Percentiles rank a stretch among this genome's conserved stretches.
Conservation (phyloP, 2,113 vertebrate species). For the Elgaria multicarinata region DNA sequence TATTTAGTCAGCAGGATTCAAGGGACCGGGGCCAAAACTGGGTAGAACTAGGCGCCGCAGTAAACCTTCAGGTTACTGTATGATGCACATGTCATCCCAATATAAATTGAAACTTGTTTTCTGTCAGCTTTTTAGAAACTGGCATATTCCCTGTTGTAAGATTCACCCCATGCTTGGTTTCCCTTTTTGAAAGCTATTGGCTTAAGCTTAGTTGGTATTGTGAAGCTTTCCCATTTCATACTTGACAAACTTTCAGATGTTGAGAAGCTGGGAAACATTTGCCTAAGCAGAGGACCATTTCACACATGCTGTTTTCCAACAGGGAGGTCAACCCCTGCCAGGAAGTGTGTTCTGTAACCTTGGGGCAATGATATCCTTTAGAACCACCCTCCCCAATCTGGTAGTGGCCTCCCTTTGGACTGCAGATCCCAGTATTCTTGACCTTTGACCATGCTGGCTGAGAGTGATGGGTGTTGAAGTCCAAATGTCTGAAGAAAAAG, state of each 20-base stretch:
- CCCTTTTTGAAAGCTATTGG: neutral
- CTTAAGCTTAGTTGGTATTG: neutral
- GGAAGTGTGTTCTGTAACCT: neutral
- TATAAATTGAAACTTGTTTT: neutral
- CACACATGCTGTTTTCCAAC: neutral
- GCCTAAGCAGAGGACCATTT: neutral
- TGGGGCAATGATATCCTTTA: neutral
- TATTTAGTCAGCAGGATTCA: neutral
- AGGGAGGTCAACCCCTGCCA: neutral
- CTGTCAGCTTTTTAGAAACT: neutral
- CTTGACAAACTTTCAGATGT: neutral
- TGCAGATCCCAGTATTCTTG: too few species aligned
- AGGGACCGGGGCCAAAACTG: neutral
- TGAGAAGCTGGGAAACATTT: neutral
- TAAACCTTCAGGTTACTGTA: neutral
- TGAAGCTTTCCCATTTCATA: neutral
- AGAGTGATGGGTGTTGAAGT: too few species aligned
- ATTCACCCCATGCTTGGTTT: neutral
- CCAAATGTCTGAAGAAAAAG: neutral
- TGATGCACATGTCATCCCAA: neutral
- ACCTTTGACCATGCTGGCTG: too few species aligned
- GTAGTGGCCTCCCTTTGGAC: too few species aligned
- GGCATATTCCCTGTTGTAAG: neutral
- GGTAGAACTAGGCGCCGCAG: neutral
- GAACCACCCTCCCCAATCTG: too few species aligned